Conservation (phyloP, 2,888 invertebrate species). For the Ametastegia equiseti region DNA sequence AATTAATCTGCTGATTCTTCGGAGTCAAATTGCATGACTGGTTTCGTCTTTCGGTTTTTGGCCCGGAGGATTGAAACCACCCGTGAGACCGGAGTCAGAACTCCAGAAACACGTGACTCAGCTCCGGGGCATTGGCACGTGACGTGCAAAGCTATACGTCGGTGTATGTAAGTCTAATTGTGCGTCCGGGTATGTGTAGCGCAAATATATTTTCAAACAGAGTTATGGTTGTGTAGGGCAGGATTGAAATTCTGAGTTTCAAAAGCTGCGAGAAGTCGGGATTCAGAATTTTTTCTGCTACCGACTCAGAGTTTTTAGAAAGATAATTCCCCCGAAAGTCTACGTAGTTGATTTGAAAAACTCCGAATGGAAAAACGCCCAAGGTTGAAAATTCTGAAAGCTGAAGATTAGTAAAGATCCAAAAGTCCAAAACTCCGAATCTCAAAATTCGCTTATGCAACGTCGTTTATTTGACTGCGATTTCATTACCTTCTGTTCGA, state of each 20-base stretch:
- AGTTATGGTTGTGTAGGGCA: background rate
- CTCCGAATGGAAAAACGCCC: too few species aligned
- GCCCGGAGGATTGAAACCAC: conserved; percentile 19
- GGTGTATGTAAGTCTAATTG: conserved; percentile 5
- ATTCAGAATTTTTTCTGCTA: too few species aligned
- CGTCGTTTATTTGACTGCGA: too few species aligned
- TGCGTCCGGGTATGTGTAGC: background rate
- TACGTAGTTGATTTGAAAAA: too few species aligned
- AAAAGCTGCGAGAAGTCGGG: background rate
- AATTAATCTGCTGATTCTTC: background rate
- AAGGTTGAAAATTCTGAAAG: too few species aligned
- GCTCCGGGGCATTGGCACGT: conserved; percentile 36
- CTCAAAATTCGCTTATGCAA: too few species aligned
- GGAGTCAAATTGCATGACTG: conserved; percentile 24
- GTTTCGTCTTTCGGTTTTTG: conserved; percentile 10
- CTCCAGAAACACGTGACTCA: conserved; percentile 41
- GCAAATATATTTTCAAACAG: conserved; percentile 16
- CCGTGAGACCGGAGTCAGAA: conserved; percentile 34
- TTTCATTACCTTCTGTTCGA: too few species aligned
- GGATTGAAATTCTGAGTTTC: background rate
- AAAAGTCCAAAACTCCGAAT: too few species aligned
- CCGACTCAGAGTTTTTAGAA: too few species aligned
- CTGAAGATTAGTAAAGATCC: too few species aligned
- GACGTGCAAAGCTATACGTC: conserved; percentile 4
- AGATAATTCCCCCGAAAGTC: too few species aligned